Evolutionary conservation across 1,140 invertebrate species (phyloP).

Genomic region (Calycopis cecrops): DNA sequence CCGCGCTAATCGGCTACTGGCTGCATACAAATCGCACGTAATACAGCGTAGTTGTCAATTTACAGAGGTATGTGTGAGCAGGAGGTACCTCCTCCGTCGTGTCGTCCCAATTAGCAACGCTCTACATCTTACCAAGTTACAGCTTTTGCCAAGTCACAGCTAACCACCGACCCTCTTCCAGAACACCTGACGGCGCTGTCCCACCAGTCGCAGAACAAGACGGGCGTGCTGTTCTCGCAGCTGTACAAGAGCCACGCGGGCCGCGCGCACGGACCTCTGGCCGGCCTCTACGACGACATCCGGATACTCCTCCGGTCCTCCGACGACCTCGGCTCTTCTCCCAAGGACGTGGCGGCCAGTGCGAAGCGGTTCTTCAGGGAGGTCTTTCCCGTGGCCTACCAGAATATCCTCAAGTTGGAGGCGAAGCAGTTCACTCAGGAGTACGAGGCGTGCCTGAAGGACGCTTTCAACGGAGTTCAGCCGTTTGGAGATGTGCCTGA

Average conservation of each 20-base stretch:
- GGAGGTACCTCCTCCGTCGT: too few species aligned
- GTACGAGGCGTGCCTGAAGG: slow-evolving; percentile 85
- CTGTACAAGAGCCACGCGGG: slow-evolving; percentile 83
- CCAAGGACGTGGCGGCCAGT: slow-evolving; percentile 64
- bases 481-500: slow-evolving; percentile 89
- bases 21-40: too few species aligned
- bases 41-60: too few species aligned
- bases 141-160: too few species aligned
- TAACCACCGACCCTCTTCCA: slow-evolving; percentile 69
- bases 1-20: too few species aligned
- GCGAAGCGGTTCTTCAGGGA: slow-evolving; percentile 87
- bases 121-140: too few species aligned
- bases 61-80: too few species aligned
- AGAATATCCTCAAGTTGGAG: slow-evolving; percentile 77
- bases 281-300: slow-evolving; percentile 82
- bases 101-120: too few species aligned
- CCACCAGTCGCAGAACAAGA: slow-evolving; percentile 87
- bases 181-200: slow-evolving; percentile 84
- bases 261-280: slow-evolving; percentile 78
- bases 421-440: slow-evolving; percentile 79
- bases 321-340: slow-evolving; percentile 35
- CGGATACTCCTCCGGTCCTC: slow-evolving; percentile 72
- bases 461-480: slow-evolving; percentile 82
- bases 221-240: slow-evolving; percentile 82
- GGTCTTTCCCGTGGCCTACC: slow-evolving; percentile 89